Conservation (phyloP, 2,797 vertebrate species). For the Brachymystax lenok region DNA sequence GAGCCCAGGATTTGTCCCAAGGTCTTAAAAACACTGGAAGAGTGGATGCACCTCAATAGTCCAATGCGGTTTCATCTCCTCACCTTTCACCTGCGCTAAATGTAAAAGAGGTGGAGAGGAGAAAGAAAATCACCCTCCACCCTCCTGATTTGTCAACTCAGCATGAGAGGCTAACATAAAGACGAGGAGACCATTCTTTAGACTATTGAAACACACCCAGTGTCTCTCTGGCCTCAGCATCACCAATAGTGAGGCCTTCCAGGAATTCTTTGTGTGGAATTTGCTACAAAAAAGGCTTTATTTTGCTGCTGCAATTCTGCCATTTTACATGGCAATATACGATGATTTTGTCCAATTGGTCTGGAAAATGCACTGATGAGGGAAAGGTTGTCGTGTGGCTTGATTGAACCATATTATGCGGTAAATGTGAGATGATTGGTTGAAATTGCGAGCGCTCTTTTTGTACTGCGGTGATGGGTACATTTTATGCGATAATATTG, state of each 20-base stretch:
- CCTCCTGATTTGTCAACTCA: neutral
- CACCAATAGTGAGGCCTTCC: neutral
- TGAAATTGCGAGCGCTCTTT: no score
- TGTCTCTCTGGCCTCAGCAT: neutral
- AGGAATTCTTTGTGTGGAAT: no score
- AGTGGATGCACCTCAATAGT: neutral
- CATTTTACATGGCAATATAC: no score
- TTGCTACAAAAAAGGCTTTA: no score
- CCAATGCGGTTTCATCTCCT: neutral
- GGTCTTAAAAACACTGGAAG: neutral
- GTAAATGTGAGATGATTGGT: no score
- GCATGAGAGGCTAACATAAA: neutral
- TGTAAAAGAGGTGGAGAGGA: neutral
- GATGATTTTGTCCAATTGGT: no score
- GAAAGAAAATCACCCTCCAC: neutral
- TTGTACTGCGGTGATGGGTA: no score
- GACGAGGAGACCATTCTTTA: neutral
- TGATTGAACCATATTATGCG: no score
- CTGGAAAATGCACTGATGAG: neutral
- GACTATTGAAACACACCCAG: neutral
- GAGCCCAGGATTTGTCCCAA: neutral
- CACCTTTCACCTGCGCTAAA: neutral
- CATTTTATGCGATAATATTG: no score
- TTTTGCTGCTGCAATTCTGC: no score
- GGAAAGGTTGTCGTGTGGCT: no score